These are phyloP conservation scores for Triplophysa siluroides DNA, from an alignment of 2,113 vertebrate genomes.

Conservation along the genomic window DNA sequence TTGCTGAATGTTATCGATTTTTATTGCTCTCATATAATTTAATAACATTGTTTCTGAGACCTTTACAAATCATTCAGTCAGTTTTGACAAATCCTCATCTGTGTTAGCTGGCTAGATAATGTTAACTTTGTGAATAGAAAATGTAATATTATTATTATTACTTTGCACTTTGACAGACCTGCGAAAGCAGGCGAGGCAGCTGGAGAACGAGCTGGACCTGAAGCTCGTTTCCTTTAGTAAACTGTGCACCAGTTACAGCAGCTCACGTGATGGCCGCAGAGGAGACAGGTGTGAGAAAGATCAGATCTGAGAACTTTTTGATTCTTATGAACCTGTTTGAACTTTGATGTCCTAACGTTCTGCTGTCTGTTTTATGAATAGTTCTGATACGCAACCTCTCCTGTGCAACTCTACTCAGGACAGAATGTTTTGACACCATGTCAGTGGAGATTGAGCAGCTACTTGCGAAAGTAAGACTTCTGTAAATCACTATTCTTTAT, in stretches of 20 bases:
- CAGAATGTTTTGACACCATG: slow-evolving; percentile 99
- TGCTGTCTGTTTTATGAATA: slow-evolving; percentile 55
- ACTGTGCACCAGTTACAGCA: slow-evolving; percentile 93
- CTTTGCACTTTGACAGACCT: slow-evolving; percentile 77
- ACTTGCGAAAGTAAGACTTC: slow-evolving; percentile 85
- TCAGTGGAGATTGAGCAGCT: slow-evolving; percentile 98
- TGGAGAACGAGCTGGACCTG: slow-evolving; percentile 96
- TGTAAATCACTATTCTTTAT: background rate
- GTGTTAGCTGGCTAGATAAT: no score
- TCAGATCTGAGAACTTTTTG: background rate
- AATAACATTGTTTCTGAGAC: background rate
- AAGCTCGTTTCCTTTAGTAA: slow-evolving; percentile 99
- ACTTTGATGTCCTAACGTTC: background rate
- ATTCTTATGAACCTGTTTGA: no score
- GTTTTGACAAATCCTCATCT: no score
- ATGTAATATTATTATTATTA: background rate
- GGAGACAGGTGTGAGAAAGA: slow-evolving; percentile 86
- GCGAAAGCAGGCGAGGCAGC: slow-evolving; percentile 93
- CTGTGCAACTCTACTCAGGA: slow-evolving; percentile 97
- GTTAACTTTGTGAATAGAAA: background rate
- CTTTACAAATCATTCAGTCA: no score
- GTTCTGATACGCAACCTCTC: slow-evolving; percentile 94
- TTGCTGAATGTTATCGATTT: background rate
- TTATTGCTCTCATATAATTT: background rate
- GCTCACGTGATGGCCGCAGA: slow-evolving; percentile 85